These are phyloP conservation scores for Megaptera novaeangliae DNA, from an alignment of 2,113 vertebrate species.

Conservation along the genomic window DNA sequence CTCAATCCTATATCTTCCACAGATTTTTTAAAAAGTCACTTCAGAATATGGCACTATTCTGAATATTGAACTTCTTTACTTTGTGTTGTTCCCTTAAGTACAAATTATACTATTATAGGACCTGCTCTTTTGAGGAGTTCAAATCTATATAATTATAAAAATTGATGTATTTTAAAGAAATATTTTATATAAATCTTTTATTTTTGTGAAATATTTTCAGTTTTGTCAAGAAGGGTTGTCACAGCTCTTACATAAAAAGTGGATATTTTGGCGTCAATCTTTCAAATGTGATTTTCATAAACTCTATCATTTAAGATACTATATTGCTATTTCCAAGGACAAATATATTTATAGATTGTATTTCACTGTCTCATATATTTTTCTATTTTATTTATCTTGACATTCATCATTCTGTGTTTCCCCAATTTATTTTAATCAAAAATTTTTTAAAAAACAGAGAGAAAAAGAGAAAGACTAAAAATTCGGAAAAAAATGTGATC, in stretches of 20 bases:
- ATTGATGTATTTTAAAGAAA: background rate
- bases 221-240: background rate
- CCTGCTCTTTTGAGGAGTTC: background rate
- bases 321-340: background rate
- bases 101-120: background rate
- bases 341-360: background rate
- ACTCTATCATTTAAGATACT: background rate
- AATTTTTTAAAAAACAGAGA: background rate
- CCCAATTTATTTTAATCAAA: background rate
- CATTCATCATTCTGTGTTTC: background rate
- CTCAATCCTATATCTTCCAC: background rate
- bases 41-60: background rate
- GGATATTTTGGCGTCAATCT: background rate
- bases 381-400: background rate
- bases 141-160: background rate
- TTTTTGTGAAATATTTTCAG: background rate
- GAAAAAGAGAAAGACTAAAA: background rate
- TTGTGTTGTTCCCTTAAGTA: background rate
- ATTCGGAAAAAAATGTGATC: background rate
- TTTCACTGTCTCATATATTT: background rate
- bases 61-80: background rate
- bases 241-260: background rate
- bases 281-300: background rate
- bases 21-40: background rate
- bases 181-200: background rate